A percentile compares a stretch with the other conserved stretches of the same genome.
These are phyloP conservation scores for Meandrina meandrites DNA, from an alignment of 92 coral and sea anemone species.

Conservation along the genomic window DNA sequence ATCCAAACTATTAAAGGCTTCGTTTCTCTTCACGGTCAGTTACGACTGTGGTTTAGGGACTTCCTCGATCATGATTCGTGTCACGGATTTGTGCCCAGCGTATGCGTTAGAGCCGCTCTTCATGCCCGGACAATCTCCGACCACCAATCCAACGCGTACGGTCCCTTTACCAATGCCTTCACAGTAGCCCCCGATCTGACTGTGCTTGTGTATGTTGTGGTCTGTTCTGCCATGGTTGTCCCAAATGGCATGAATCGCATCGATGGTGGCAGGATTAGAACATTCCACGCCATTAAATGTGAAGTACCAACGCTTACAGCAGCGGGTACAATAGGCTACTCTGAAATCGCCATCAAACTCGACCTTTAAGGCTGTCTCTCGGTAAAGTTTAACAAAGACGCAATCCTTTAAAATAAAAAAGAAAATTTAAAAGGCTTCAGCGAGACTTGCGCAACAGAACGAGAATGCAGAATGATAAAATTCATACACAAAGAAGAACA, in stretches of 20 bases:
- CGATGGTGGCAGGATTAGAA: conserved; percentile 42
- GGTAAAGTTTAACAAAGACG: conserved; percentile 29
- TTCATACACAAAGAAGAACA: background rate
- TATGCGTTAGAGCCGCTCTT: conserved; percentile 23
- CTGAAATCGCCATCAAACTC: conserved; percentile 48
- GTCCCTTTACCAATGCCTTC: conserved; percentile 30
- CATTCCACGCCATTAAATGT: conserved; percentile 55
- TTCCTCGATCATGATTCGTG: conserved; percentile 62
- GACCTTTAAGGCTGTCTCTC: conserved; percentile 59
- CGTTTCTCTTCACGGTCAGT: too few species aligned
- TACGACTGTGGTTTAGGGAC: conserved; percentile 34
- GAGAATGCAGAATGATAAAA: background rate
- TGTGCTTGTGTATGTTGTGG: conserved; percentile 8
- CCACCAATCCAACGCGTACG: conserved; percentile 45
- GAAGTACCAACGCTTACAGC: conserved; percentile 66
- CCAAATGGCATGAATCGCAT: conserved; percentile 8
- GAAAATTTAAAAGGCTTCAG: too few species aligned
- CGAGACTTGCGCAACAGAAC: background rate
- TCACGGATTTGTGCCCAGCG: conserved; percentile 49
- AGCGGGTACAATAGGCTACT: background rate
- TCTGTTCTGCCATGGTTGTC: conserved; percentile 15
- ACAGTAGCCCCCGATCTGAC: conserved; percentile 59
- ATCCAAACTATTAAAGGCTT: too few species aligned
- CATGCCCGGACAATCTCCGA: conserved; percentile 44
- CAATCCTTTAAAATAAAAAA: conserved; percentile 39